Evolutionary conservation across 2,113 vertebrate species (phyloP).

Genomic region (Eulemur rufifrons): DNA sequence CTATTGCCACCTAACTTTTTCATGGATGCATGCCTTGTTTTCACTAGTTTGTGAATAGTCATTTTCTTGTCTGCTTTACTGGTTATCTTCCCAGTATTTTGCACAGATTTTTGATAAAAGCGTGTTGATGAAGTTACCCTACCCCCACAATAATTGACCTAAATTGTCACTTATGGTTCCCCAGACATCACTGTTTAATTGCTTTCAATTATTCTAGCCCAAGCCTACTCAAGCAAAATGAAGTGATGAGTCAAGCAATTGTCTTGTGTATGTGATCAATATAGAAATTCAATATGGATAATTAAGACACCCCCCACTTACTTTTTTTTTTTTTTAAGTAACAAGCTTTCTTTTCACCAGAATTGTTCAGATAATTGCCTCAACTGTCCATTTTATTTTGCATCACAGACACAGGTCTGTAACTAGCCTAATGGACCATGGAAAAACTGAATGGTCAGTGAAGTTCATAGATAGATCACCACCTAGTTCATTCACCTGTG

Average conservation of each 20-base stretch:
- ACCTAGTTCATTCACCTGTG: neutral
- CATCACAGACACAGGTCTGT: constrained; percentile 24
- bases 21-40: neutral
- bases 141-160: neutral
- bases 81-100: neutral
- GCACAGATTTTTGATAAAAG: neutral
- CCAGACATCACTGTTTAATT: constrained; percentile 53
- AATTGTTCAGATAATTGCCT: constrained; percentile 67
- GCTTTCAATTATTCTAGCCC: constrained; percentile 54
- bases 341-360: constrained; percentile 58
- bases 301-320: constrained; percentile 49
- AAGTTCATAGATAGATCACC: neutral
- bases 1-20: neutral
- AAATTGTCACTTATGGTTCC: constrained; percentile 45
- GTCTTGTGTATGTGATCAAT: constrained; percentile 65
- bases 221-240: constrained; percentile 68
- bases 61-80: neutral
- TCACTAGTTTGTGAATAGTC: neutral
- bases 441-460: constrained; percentile 15
- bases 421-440: constrained; percentile 20
- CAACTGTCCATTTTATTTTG: constrained; percentile 60
- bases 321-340: constrained; percentile 54
- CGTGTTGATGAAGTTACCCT: neutral
- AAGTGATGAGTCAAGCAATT: constrained; percentile 64
- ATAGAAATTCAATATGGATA: constrained; percentile 69